Evolutionary conservation across 1,140 invertebrate species (phyloP), one percentile per base, ranked within the genome.

Genomic region (Drosophila gunungcola): DNA sequence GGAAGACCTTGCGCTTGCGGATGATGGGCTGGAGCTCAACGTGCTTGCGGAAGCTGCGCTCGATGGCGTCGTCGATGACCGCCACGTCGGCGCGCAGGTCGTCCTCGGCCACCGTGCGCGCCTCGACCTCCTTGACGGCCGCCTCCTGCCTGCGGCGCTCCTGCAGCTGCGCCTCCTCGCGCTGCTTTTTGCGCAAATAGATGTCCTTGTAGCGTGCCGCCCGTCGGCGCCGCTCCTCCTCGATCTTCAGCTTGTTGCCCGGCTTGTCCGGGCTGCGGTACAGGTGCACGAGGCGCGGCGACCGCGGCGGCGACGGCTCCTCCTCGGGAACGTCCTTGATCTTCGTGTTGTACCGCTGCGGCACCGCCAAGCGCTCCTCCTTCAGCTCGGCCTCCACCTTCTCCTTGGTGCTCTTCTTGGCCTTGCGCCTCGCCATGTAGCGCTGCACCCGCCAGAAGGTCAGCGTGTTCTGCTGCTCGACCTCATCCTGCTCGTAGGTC

Each of bases 401-500:
- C 1, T 55, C 34, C 51, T 73, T 43, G 0, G 75, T 90, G 6
- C 74, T 57, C 10, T 74, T 64, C 41, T 90, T 84, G 0, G 72
- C 65, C 3, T 56, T 63, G 4, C 75, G 78, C 0, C 90, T 49
- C 3, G 73, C 54, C 78, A 91, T 90, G 39, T 84, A 83, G 9
- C 91, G 83, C 5, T 73, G 46, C 0, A 92, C 70, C 0, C 78
- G 76, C 56, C 78, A 84, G n/a, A 91, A 92, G 16, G 73, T 76
- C 32, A 72, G 39, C 3, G 88, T 61, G 55, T 92, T 91, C 39
- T 91, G 86, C 27, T 79, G 57, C 25, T 92, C 85, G 27, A 91
- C 67, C 52, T 92, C 91, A 36, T 92, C 91, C 41, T 74, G 77
- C 39, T 91, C 74, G 41, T 88, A 92, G 0, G 81, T 90, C 25